These are phyloP conservation scores for Agrotis segetum DNA, from an alignment of 2,888 invertebrate species.

Conservation along the genomic window DNA sequence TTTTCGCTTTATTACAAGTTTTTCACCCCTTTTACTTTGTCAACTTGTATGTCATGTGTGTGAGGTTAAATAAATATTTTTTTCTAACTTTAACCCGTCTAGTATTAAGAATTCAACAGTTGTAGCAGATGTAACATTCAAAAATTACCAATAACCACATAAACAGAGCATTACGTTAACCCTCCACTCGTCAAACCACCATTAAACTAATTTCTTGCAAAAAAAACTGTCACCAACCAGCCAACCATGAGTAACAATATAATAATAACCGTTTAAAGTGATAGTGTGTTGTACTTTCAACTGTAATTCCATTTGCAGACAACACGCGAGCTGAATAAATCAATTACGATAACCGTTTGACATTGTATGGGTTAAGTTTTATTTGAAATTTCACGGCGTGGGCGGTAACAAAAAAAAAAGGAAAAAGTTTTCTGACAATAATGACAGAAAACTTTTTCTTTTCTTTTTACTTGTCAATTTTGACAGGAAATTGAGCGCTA, in stretches of 20 bases:
- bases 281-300: slow-evolving; percentile 58
- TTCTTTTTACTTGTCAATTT: background rate
- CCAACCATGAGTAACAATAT: slow-evolving; percentile 43
- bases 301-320: slow-evolving; percentile 57
- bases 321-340: slow-evolving; percentile 70
- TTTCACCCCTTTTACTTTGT: no score
- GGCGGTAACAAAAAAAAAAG: slow-evolving; percentile 2
- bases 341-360: slow-evolving; percentile 61
- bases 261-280: slow-evolving; percentile 59
- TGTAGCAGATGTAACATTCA: background rate
- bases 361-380: slow-evolving; percentile 49
- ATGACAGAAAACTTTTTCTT: background rate
- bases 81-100: no score
- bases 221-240: slow-evolving; percentile 40
- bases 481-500: background rate
- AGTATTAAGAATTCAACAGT: background rate
- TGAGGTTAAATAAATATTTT: no score
- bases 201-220: slow-evolving; percentile 47
- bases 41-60: no score
- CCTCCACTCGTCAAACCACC: slow-evolving; percentile 11
- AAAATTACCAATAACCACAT: slow-evolving; percentile 37
- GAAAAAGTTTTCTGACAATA: background rate
- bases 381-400: slow-evolving; percentile 37
- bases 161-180: slow-evolving; percentile 14
- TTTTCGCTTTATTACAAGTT: no score